phyloP scores from a whole-genome alignment of 1,140 invertebrate species.

The Augochlora pura region DNA sequence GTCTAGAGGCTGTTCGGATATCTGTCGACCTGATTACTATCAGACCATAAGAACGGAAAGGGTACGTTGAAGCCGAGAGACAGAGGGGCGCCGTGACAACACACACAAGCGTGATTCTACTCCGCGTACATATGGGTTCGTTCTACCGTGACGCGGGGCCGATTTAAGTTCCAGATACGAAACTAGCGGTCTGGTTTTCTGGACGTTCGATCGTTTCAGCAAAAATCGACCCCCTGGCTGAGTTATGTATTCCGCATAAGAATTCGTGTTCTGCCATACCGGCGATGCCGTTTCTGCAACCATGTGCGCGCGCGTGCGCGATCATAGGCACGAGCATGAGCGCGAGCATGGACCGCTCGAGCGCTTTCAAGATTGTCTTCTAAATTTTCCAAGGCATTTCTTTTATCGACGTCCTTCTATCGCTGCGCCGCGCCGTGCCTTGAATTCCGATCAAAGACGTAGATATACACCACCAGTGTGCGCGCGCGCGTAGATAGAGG shows the following conservation, averaged over 20 bases:
- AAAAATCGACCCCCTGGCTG: background rate
- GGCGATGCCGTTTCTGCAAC: conserved; percentile 12
- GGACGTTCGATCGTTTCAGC: background rate
- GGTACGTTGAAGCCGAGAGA: conserved; percentile 37
- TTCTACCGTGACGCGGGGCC: conserved; percentile 57
- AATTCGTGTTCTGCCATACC: background rate
- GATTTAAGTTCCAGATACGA: conserved; percentile 55
- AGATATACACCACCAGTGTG: background rate
- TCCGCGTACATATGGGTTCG: conserved; percentile 40
- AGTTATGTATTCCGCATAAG: background rate
- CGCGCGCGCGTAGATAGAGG: background rate
- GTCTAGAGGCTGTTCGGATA: conserved; percentile 50
- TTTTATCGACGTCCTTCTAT: background rate
- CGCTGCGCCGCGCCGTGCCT: background rate
- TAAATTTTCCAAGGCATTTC: conserved; percentile 16
- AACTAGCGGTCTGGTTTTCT: conserved; percentile 26
- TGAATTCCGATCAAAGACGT: conserved; percentile 17
- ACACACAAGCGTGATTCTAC: conserved; percentile 54
- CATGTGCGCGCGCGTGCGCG: background rate
- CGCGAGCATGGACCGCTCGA: too few relatives aligned
- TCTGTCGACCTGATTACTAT: conserved; percentile 56
- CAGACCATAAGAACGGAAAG: conserved; percentile 50
- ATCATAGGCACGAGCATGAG: too few relatives aligned
- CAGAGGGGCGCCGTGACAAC: conserved; percentile 39
- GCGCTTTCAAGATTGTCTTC: conserved; percentile 14